Evolutionary conservation across 2,888 invertebrate species (phyloP).

Genomic region (Polietes domitor): DNA sequence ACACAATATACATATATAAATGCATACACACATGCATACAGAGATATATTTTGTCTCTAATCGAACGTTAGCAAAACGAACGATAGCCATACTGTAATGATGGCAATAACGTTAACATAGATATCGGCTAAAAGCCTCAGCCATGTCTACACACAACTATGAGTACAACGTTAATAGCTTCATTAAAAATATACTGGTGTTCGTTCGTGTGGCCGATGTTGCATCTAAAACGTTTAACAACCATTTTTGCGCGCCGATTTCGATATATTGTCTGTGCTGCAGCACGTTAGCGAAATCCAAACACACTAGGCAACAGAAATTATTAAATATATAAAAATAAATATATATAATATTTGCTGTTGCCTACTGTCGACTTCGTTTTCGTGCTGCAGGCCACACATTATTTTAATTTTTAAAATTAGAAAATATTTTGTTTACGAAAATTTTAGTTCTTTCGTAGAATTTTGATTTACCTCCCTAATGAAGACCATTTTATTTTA

Average conservation of each 20-base stretch:
- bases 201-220: neutral
- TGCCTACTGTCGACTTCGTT: too few species aligned
- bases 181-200: neutral
- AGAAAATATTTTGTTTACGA: too few species aligned
- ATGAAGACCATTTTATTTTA: too few species aligned
- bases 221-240: constrained; percentile 6
- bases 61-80: neutral
- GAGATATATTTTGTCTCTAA: neutral
- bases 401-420: too few species aligned
- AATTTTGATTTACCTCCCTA: too few species aligned
- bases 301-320: too few species aligned
- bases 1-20: neutral
- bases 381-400: too few species aligned
- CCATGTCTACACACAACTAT: too few species aligned
- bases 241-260: neutral
- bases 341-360: too few species aligned
- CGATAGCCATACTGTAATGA: neutral
- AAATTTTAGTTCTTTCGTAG: too few species aligned
- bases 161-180: neutral
- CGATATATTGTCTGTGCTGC: neutral
- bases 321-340: too few species aligned
- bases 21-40: neutral
- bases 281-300: too few species aligned
- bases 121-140: neutral
- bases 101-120: neutral